These are phyloP conservation scores for Timema podura DNA, from an alignment of 2,888 invertebrate species.

Conservation along the genomic window DNA sequence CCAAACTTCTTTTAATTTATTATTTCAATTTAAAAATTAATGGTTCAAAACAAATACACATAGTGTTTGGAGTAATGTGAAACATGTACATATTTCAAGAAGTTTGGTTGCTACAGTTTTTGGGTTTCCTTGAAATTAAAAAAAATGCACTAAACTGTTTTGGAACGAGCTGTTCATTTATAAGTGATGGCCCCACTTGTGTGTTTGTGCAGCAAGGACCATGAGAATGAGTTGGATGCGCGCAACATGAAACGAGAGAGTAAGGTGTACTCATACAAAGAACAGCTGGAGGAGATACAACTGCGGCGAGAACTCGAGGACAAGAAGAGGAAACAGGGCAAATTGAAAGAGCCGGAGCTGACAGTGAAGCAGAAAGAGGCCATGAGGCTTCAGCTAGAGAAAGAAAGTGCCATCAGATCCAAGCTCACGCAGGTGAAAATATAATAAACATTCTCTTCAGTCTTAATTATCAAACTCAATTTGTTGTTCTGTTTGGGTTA, in stretches of 20 bases:
- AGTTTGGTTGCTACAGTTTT: no score
- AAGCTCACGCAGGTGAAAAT: constrained; percentile 57
- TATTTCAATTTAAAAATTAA: no score
- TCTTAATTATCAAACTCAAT: no score
- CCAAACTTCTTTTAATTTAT: no score
- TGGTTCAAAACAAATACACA: no score
- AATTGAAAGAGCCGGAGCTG: constrained; percentile 65
- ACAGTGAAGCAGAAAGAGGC: constrained; percentile 91
- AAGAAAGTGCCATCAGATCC: constrained; percentile 73
- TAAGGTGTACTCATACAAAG: constrained; percentile 94
- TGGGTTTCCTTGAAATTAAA: no score
- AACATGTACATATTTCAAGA: no score
- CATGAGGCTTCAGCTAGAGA: constrained; percentile 77
- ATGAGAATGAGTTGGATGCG: constrained; percentile 46
- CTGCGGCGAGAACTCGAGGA: constrained; percentile 89
- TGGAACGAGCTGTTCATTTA: no score
- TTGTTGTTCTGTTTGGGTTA: no score
- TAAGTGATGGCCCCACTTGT: neutral
- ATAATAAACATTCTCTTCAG: no score
- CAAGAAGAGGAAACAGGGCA: constrained; percentile 75
- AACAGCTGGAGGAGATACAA: constrained; percentile 92
- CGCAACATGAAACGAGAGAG: constrained; percentile 92
- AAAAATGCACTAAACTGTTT: no score
- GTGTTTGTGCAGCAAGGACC: constrained; percentile 43
- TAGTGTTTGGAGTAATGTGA: no score